Evolutionary conservation across 2,113 vertebrate genomes (phyloP).

Genomic region (Cyanoderma ruficeps): DNA sequence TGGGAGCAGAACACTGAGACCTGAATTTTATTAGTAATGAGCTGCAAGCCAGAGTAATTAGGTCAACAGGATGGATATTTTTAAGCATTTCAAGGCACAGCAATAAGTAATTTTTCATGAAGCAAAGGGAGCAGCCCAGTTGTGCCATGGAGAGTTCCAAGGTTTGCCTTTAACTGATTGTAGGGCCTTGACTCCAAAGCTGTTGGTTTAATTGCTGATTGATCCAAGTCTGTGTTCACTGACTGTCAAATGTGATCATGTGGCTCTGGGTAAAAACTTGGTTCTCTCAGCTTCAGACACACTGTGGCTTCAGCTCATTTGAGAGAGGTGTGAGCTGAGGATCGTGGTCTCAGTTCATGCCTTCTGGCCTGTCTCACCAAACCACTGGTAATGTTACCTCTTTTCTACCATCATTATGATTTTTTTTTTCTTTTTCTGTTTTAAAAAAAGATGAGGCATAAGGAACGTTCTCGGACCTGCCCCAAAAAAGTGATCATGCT

Average conservation of each 20-base stretch:
- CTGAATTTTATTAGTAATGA: background rate
- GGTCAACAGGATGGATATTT: background rate
- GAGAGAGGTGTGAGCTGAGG: background rate
- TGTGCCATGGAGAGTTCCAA: background rate
- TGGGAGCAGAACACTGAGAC: background rate
- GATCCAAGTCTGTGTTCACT: background rate
- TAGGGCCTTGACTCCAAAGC: background rate
- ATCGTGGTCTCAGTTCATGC: background rate
- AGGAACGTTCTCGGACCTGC: constrained; percentile 87
- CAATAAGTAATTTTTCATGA: background rate
- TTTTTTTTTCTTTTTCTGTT: constrained; percentile 51
- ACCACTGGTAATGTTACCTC: background rate
- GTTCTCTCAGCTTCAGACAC: background rate
- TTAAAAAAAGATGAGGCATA: constrained; percentile 83
- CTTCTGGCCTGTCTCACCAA: background rate
- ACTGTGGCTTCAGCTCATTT: background rate
- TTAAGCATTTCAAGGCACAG: background rate
- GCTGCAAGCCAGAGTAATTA: background rate
- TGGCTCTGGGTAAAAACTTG: background rate
- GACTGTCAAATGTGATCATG: rapidly evolving
- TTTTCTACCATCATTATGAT: constrained; percentile 1
- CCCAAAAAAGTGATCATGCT: constrained; percentile 99
- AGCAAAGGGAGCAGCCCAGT: background rate
- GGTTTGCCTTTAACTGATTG: background rate
- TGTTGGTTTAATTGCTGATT: background rate